Evolutionary conservation across 2,113 vertebrate species (phyloP), one percentile per base, ranked within the genome.

Genomic region (Muscicapa adusta): DNA sequence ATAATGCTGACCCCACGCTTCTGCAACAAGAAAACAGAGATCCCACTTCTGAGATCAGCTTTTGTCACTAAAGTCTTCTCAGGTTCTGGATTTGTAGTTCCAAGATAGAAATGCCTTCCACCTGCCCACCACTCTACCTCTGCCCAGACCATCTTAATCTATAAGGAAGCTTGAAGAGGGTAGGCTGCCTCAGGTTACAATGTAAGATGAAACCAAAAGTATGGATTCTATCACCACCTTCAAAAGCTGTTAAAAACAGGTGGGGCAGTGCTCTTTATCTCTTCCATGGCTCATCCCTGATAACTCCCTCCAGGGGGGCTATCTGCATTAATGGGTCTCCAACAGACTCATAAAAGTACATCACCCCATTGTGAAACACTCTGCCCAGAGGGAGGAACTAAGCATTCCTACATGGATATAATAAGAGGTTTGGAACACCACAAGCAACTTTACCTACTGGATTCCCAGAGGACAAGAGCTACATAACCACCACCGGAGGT

Each of bases 1-100:
- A n/a, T 11, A 53, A 10, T 18, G 53, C 14, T 80, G 43, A 77
- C 19, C 23, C 11, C 3, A 29, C 0, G 0, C 8, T 85, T 75
- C 23, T 73, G 48, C 45, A 68, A 54, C 7, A 74, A 12, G 17
- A 77, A 50, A 66, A 14, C 16, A 72, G 34, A 29, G 4, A 70
- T 6, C 1, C 1, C 23, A 6, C 14, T 85, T 73, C 62, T 80
- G 42, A 38, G n/a, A 72, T 42, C 3, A 48, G 4, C 1, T 89
- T 78, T 65, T 70, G 12, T 50, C 58, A n/a, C 22, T 65, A 51
- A 28, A 73, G 7, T 16, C 5, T 58, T 60, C 50, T 31, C 56
- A 48, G 8, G 1, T n/a, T 92, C 89, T 79, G 38, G 23, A 57
- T 88, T 48, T 6, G 9, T 58, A 36, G 10, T 50, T 88, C 14